Conservation (phyloP, 2,888 invertebrate genomes). For the Lasius platythorax region DNA sequence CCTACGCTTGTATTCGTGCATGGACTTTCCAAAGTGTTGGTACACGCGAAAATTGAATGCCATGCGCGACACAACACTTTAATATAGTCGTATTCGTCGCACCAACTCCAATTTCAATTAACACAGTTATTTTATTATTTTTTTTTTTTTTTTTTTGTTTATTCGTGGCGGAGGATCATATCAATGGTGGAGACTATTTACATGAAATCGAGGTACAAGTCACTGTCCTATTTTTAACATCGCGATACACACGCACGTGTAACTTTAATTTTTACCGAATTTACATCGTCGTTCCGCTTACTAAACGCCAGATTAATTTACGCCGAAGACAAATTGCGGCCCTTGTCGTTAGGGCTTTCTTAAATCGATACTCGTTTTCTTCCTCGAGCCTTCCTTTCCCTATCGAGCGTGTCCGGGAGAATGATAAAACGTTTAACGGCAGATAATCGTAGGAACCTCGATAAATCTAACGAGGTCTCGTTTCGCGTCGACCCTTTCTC, state of each 20-base stretch:
- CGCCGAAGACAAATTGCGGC: constrained; percentile 19
- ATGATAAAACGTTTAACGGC: constrained; percentile 52
- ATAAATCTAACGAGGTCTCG: constrained; percentile 57
- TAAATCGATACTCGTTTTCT: constrained; percentile 36
- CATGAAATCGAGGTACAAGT: neutral
- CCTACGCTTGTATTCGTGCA: constrained; percentile 39
- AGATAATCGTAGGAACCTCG: constrained; percentile 50
- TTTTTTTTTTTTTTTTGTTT: neutral
- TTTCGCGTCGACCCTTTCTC: constrained; percentile 23
- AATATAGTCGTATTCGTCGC: neutral
- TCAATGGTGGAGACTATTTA: neutral
- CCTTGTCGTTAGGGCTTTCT: constrained; percentile 24
- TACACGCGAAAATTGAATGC: constrained; percentile 66
- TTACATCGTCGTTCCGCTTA: neutral
- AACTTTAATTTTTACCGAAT: neutral
- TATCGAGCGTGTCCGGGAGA: constrained; percentile 29
- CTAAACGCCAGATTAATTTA: constrained; percentile 28
- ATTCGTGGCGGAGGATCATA: neutral
- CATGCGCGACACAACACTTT: constrained; percentile 60
- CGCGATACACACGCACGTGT: neutral
- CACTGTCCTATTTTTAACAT: neutral
- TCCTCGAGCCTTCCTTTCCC: constrained; percentile 33
- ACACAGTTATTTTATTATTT: neutral
- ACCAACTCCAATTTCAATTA: constrained; percentile 27
- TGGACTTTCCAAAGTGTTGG: neutral